A percentile compares a stretch with the other conserved stretches of the same genome.
Evolutionary conservation across 2,797 vertebrate genomes (phyloP).

Genomic region (Chrysocyon brachyurus): DNA sequence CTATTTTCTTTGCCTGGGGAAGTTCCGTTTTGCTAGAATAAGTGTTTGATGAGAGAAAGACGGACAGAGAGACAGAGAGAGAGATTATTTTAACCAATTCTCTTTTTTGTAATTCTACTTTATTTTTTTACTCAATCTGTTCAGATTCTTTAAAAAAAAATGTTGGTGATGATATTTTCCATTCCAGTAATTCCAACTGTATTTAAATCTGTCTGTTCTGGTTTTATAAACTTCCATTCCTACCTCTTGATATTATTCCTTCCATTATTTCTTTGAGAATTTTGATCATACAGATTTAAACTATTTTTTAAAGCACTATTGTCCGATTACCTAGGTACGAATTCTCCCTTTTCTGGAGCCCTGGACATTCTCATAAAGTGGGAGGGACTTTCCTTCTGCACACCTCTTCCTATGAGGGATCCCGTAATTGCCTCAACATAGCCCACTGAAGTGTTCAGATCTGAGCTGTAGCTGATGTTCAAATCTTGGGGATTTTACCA

Average conservation of each 20-base stretch:
- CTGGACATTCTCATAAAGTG: background rate
- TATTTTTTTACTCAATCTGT: background rate
- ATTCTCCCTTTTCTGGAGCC: background rate
- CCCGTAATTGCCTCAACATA: background rate
- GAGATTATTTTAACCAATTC: background rate
- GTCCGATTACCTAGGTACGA: background rate
- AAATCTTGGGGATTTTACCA: background rate
- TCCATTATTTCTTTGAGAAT: background rate
- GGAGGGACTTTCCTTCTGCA: background rate
- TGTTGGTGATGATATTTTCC: background rate
- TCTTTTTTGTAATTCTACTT: background rate
- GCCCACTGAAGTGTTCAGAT: background rate
- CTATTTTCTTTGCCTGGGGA: background rate
- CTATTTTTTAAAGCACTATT: background rate
- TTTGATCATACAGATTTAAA: constrained; percentile 1
- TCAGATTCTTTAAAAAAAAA: background rate
- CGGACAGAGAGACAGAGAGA: background rate
- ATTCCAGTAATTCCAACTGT: background rate
- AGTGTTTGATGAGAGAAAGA: background rate
- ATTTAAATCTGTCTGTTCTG: background rate
- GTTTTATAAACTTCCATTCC: background rate
- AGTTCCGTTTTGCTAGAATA: background rate
- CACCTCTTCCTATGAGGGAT: background rate
- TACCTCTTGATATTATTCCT: background rate
- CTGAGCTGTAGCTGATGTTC: background rate